Evolutionary conservation across 1,140 invertebrate genomes (phyloP).

Genomic region (Drosophila leontia): DNA sequence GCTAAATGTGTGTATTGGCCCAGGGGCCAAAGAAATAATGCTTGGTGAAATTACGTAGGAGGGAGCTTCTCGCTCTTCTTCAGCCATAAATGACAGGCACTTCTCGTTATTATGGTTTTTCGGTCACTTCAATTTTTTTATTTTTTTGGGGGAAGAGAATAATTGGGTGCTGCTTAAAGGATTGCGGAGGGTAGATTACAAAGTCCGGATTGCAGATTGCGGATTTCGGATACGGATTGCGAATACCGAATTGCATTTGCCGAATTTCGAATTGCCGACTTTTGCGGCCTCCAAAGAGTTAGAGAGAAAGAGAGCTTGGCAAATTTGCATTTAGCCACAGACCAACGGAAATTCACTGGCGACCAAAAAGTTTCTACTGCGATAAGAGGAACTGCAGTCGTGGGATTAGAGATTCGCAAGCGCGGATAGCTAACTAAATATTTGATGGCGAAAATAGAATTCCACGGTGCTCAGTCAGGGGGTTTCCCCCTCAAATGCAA

Average conservation of each 20-base stretch:
- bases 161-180: slow-evolving; percentile 38
- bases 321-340: slow-evolving; percentile 59
- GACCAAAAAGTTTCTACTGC: slow-evolving; percentile 24
- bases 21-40: slow-evolving; percentile 27
- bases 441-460: slow-evolving; percentile 57
- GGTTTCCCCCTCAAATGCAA: slow-evolving; percentile 21
- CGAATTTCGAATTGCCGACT: slow-evolving; percentile 16
- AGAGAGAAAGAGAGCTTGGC: slow-evolving; percentile 8
- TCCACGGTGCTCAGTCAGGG: slow-evolving; percentile 11
- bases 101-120: slow-evolving; percentile 40
- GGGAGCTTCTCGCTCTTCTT: not conserved
- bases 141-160: slow-evolving; percentile 10
- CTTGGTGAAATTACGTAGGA: slow-evolving; percentile 20
- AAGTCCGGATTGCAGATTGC: slow-evolving; percentile 21
- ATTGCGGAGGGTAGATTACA: slow-evolving; percentile 5
- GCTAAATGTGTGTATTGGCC: slow-evolving; percentile 53
- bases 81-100: slow-evolving; percentile 53
- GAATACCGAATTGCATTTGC: not conserved
- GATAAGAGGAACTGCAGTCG: slow-evolving; percentile 35
- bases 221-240: not conserved
- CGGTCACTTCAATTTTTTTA: not conserved
- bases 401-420: slow-evolving; percentile 9
- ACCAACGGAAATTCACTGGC: slow-evolving; percentile 39
- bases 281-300: slow-evolving; percentile 52
- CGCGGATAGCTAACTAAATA: slow-evolving; percentile 52